Percentiles rank a stretch among this genome's conserved stretches.
Evolutionary conservation across 37 sponge, comb jelly and placozoan species (phyloP).

Genomic region (Hormiphora californensis): DNA sequence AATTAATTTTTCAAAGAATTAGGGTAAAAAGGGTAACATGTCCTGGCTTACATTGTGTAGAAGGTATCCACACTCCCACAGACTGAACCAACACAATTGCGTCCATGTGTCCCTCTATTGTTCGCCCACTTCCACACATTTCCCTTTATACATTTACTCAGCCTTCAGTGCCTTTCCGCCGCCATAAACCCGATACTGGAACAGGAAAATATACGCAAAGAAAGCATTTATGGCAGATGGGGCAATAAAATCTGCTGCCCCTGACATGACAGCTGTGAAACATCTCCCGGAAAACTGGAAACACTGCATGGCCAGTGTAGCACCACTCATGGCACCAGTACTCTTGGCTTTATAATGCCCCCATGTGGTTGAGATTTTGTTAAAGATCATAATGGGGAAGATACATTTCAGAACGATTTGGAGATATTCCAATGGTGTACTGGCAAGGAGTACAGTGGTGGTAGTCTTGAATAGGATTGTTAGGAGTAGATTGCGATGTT

Average conservation of each 20-base stretch:
- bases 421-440: neutral
- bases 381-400: neutral
- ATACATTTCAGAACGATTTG: slow-evolving; percentile 27
- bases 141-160: neutral
- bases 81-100: neutral
- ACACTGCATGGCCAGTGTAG: slow-evolving; percentile 20
- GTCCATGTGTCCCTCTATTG: neutral
- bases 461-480: neutral
- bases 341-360: neutral
- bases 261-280: neutral
- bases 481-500: neutral
- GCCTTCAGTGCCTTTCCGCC: neutral
- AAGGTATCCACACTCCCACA: too few species aligned
- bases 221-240: neutral
- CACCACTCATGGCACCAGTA: slow-evolving; percentile 9
- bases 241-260: slow-evolving; percentile 43
- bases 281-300: slow-evolving; percentile 11
- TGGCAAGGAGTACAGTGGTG: neutral
- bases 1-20: too few species aligned
- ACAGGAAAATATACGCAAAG: neutral
- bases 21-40: too few species aligned
- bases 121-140: neutral
- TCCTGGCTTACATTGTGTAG: too few species aligned
- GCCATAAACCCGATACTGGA: neutral
- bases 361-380: neutral